These are phyloP conservation scores for Opisthograptis luteolata DNA, from an alignment of 2,888 invertebrate species.

Conservation along the genomic window DNA sequence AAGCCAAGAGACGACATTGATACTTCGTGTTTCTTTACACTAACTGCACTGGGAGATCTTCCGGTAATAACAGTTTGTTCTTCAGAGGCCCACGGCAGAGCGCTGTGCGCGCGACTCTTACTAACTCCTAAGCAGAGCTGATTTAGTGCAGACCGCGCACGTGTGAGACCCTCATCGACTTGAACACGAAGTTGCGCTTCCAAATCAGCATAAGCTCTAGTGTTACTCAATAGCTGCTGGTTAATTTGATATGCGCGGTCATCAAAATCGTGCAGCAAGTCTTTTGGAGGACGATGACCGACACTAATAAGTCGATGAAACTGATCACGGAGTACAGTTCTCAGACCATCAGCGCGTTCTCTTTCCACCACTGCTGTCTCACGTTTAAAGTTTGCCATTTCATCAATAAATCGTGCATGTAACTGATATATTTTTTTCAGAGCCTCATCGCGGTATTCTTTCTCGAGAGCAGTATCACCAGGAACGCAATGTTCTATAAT, in stretches of 20 bases:
- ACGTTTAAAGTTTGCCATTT: constrained; percentile 53
- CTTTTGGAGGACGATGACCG: constrained; percentile 59
- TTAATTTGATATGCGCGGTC: constrained; percentile 66
- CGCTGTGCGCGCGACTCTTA: constrained; percentile 41
- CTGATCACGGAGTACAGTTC: constrained; percentile 55
- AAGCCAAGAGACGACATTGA: constrained; percentile 30
- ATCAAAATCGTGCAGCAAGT: constrained; percentile 68
- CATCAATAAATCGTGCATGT: constrained; percentile 45
- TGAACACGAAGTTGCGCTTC: constrained; percentile 58
- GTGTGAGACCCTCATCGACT: constrained; percentile 51
- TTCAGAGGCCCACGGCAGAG: constrained; percentile 41
- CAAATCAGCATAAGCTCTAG: constrained; percentile 61
- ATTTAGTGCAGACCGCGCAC: constrained; percentile 57
- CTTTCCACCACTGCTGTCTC: constrained; percentile 60
- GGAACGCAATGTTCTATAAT: constrained; percentile 44
- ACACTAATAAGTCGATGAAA: constrained; percentile 59
- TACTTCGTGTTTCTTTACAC: constrained; percentile 14
- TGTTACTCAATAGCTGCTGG: constrained; percentile 70
- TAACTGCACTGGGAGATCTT: constrained; percentile 38
- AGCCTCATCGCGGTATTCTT: constrained; percentile 44
- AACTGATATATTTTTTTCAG: constrained; percentile 48
- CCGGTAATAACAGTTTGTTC: constrained; percentile 26
- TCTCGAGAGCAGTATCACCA: constrained; percentile 28
- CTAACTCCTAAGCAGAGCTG: constrained; percentile 54
- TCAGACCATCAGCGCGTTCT: constrained; percentile 61